These are phyloP conservation scores for Nezara viridula DNA, from an alignment of 2,888 invertebrate species.

Conservation along the genomic window DNA sequence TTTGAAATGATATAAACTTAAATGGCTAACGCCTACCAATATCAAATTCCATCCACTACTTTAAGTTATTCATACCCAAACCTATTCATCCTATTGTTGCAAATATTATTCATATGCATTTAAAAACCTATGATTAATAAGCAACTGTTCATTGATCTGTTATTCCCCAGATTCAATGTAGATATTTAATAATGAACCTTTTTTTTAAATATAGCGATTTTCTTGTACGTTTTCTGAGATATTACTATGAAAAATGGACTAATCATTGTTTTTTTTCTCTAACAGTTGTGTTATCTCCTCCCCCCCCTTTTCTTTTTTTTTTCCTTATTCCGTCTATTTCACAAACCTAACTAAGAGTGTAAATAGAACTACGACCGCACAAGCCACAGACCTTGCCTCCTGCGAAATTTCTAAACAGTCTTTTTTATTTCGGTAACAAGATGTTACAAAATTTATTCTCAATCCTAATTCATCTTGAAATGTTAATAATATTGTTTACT, in stretches of 20 bases:
- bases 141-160: too few relatives aligned
- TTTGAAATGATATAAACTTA: too few relatives aligned
- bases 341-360: conserved; percentile 20
- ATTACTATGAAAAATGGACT: not conserved
- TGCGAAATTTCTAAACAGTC: not conserved
- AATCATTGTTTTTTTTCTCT: not conserved
- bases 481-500: not conserved
- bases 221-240: not conserved
- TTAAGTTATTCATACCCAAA: too few relatives aligned
- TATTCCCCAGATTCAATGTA: too few relatives aligned
- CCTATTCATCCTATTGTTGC: too few relatives aligned
- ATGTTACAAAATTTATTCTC: conserved; percentile 16
- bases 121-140: too few relatives aligned
- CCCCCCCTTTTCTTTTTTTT: too few relatives aligned
- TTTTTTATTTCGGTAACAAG: conserved; percentile 28
- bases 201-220: not conserved
- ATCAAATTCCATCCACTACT: too few relatives aligned
- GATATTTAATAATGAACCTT: not conserved
- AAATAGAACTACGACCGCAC: conserved; percentile 1
- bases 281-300: not conserved
- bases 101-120: too few relatives aligned
- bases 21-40: too few relatives aligned
- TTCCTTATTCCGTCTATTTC: conserved; percentile 34
- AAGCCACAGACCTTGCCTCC: not conserved
- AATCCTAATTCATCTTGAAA: not conserved